Evolutionary conservation across 2,797 vertebrate species (phyloP).

Genomic region (Sparus aurata): DNA sequence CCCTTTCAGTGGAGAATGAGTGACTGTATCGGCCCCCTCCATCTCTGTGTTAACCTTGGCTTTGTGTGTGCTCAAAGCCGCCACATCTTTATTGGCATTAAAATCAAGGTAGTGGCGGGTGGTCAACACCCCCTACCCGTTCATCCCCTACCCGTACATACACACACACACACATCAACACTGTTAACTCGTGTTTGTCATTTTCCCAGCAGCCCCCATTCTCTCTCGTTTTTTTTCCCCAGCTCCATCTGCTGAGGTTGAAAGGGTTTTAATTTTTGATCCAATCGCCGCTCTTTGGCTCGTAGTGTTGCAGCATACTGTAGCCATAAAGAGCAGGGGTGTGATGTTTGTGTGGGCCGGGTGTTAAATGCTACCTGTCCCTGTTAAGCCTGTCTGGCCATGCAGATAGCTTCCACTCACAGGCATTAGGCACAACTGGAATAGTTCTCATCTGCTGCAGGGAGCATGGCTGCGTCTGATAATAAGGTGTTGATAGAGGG

Average conservation of each 20-base stretch:
- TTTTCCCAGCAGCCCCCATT: slow-evolving; percentile 32
- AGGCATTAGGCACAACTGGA: slow-evolving; percentile 67
- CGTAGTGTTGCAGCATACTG: slow-evolving; percentile 55
- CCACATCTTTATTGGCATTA: slow-evolving; percentile 56
- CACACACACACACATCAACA: slow-evolving; percentile 1
- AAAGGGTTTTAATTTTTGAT: slow-evolving; percentile 75
- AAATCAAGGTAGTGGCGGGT: slow-evolving; percentile 45
- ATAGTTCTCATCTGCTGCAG: slow-evolving; percentile 75
- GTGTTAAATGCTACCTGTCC: slow-evolving; percentile 81
- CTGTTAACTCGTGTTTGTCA: slow-evolving; percentile 25
- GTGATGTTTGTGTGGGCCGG: slow-evolving; percentile 68
- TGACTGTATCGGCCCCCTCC: slow-evolving; percentile 64
- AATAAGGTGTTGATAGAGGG: slow-evolving; percentile 85
- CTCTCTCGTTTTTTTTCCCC: slow-evolving; percentile 16
- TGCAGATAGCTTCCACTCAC: slow-evolving; percentile 74
- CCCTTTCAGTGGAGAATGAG: slow-evolving; percentile 54
- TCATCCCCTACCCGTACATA: neutral
- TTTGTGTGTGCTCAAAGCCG: slow-evolving; percentile 54
- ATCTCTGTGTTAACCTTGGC: slow-evolving; percentile 79
- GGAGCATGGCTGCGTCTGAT: slow-evolving; percentile 73
- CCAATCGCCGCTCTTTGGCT: slow-evolving; percentile 67
- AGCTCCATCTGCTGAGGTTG: slow-evolving; percentile 71
- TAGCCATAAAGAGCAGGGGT: slow-evolving; percentile 62
- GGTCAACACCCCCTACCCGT: slow-evolving; percentile 14
- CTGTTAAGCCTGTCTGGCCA: slow-evolving; percentile 75